Evolutionary conservation across 2,888 invertebrate species (phyloP), one percentile per base, ranked within the genome.

Genomic region (Liopterus haemorrhoidalis): DNA sequence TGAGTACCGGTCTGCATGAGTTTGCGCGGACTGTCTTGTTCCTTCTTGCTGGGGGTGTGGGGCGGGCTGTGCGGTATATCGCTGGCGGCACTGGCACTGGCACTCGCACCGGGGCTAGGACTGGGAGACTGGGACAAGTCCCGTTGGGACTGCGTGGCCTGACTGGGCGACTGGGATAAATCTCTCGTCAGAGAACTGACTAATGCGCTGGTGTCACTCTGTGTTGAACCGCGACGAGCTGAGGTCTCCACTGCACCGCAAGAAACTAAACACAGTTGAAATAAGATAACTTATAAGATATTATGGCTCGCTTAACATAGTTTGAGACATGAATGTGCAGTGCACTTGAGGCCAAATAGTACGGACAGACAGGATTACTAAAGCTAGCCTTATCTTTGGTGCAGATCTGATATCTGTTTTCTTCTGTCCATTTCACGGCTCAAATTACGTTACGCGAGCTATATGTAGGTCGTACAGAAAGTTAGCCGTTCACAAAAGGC

Each of bases 1-100:
- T 83, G 84, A 1, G 83, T 83, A 28, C 79, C 79, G 6, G 79
- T 75, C 61, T 81, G 80, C 1, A 78, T 76, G 15, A 79, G 66
- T 62, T 62, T 64, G 47, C 65, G 66, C 5, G 66, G 61, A 55
- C 63, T 66, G 47, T 60, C 59, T 28, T 64, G 66, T n/a, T 59
- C 55, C 28, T 69, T 68, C 68, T 68, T 57, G 42, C 53, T 37
- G 28, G n/a, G 27, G 25, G 11, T 36, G 6, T 16, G 14, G 4
- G 6, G 54, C 56, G 28, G 63, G 19, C 65, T 48, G 68, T 70
- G 56, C 66, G 72, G 46, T n/a, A n/a, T n/a, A n/a, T n/a, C n/a
- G n/a, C n/a, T n/a, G n/a, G n/a, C n/a, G n/a, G n/a, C n/a, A n/a
- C n/a, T n/a, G n/a, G 73, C 70, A 56, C 72, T 73, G 25, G 64